phyloP scores from a whole-genome alignment of 2,113 vertebrate species.

The Nibea albiflora region DNA sequence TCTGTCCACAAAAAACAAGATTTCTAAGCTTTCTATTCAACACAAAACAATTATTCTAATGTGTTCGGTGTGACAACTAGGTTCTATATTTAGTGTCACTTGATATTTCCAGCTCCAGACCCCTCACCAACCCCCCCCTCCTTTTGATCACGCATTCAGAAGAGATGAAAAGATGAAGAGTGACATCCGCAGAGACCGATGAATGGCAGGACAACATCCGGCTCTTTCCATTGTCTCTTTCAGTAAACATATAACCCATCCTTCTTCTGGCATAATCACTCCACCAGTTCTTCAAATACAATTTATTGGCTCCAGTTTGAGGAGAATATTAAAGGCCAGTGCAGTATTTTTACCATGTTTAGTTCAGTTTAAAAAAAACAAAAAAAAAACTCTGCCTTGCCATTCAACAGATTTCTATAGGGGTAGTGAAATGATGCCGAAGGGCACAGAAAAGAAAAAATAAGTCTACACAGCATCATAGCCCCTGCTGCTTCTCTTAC shows the following conservation, averaged over 20 bases:
- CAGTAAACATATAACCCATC: slow-evolving; percentile 45
- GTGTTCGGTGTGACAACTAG: slow-evolving; percentile 29
- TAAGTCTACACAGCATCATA: not conserved
- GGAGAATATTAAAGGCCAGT: not conserved
- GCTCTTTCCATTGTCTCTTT: slow-evolving; percentile 41
- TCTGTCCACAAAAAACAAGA: not conserved
- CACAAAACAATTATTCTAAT: slow-evolving; percentile 63
- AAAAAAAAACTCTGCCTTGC: not conserved
- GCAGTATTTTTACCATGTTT: slow-evolving; percentile 1
- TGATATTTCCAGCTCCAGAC: slow-evolving; percentile 64
- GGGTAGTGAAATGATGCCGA: not conserved
- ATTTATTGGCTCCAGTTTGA: slow-evolving; percentile 21
- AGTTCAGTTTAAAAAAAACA: not conserved
- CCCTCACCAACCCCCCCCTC: slow-evolving; percentile 28
- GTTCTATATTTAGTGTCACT: slow-evolving; percentile 74
- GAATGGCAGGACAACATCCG: slow-evolving; percentile 48
- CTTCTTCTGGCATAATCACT: slow-evolving; percentile 29
- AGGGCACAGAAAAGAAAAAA: not conserved
- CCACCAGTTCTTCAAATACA: slow-evolving; percentile 15
- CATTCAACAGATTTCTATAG: slow-evolving; percentile 1
- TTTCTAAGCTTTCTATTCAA: slow-evolving; percentile 53
- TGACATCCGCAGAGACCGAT: slow-evolving; percentile 58
- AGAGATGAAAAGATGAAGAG: slow-evolving; percentile 75
- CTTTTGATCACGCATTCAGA: slow-evolving; percentile 69
- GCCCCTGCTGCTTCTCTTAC: slow-evolving; percentile 47